Evolutionary conservation across 2,797 vertebrate species (phyloP).

Genomic region (Neopelma chrysocephalum): DNA sequence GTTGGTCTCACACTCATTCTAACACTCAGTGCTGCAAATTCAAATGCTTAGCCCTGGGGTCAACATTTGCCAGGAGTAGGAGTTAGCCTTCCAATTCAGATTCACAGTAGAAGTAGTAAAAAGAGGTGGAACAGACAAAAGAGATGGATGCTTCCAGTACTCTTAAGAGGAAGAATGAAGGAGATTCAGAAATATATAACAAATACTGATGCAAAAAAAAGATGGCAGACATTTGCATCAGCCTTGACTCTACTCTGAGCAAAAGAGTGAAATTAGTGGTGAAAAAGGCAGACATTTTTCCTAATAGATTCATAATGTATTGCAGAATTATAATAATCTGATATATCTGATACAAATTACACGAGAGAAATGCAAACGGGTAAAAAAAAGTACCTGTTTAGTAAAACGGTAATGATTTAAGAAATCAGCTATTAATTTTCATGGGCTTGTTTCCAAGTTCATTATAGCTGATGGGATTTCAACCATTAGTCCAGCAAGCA

Average conservation of each 20-base stretch:
- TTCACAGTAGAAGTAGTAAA: background rate
- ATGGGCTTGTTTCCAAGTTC: background rate
- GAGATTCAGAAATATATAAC: background rate
- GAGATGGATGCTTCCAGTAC: background rate
- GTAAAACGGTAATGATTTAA: background rate
- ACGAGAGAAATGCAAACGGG: background rate
- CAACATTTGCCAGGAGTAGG: conserved; percentile 26
- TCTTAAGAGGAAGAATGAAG: background rate
- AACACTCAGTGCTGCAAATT: conserved; percentile 45
- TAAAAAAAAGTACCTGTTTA: background rate
- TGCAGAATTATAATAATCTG: background rate
- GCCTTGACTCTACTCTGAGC: background rate
- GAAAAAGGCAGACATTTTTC: background rate
- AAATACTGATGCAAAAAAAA: background rate
- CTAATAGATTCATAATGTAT: background rate
- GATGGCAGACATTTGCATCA: background rate
- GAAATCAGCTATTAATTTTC: background rate
- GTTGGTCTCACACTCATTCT: conserved; percentile 68
- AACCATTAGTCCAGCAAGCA: background rate
- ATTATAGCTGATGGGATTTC: background rate
- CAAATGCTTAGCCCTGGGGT: conserved; percentile 33
- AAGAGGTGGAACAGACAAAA: background rate
- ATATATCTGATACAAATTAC: background rate
- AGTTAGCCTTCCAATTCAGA: conserved; percentile 38
- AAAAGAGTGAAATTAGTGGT: background rate